Base-by-base conservation (phyloP, 1,140 invertebrate species). In the Papilio polyxenes region DNA sequence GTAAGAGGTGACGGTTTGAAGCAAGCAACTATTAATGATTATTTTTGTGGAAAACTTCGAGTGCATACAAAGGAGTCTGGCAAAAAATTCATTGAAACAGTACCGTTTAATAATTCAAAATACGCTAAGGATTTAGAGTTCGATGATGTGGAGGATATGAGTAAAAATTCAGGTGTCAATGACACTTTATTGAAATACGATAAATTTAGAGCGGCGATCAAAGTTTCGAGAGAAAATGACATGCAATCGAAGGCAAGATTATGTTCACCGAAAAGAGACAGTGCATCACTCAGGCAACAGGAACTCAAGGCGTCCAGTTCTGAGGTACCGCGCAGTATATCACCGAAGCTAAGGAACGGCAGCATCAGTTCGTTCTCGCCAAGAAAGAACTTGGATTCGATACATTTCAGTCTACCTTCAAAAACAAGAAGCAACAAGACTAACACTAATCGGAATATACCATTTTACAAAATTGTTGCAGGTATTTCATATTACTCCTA, bases 401-500 rank as follows among this genome's bases (percentile, higher is more conserved):
- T 89, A 74, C 86, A 89, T 20, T 92, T 91, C 49, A 87, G 83
- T 81, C 75, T 92, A 49, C 87, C 89, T 15, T 56, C 87, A 9
- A 92, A 89, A 83, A 83, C 88, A 0, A 91, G 87, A 77, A 88
- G 87, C 6, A 89, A 85, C n/a, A 92, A 90, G 81, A 86, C 82
- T 11, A 83, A 87, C 17, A 72, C 78, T 0, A 82, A 82, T n/a
- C 49, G 82, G 78, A 84, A 74, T 83, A 87, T 94, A 72, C 92
- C 92, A 11, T 85, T 90, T 79, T 87, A 93, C 82, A 94, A 93
- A 86, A 91, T 94, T 78, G 89, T 94, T 72, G 89, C 92, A 91
- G 92, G 92, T 94, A 85, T 37, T 53, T 13, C 40, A 48, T 0
- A 48, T 75, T 40, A 78, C 83, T 65, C 49, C 7, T 37, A 78